Evolutionary conservation across 2,113 vertebrate species (phyloP), one percentile per base, ranked within the genome.

Genomic region (Athene noctua): DNA sequence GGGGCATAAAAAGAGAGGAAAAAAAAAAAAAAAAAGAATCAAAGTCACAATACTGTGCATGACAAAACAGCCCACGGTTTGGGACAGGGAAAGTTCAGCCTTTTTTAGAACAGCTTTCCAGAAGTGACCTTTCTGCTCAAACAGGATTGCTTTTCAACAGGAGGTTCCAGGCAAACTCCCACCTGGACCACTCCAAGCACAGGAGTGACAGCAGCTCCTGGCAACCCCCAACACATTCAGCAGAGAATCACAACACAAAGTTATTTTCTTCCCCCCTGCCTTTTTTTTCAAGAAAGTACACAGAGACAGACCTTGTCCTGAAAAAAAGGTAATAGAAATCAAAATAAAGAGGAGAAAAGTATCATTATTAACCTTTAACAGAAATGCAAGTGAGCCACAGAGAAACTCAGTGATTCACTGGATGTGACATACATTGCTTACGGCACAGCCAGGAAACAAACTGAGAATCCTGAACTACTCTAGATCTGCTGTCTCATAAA

Each of bases 181-280:
- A 12, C 21, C 32, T 30, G 40, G 38, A 85, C 10, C 38, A 42
- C 10, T 26, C 22, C 12, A 47, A 42, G 15, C 47, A 75, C 22
- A n/a, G 54, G 54, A 47, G 26, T 15, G 13, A 65, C 40, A 46
- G 23, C 0, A 2, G 44, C 40, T 89, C 67, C 40, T 61, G n/a
- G 51, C 38, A 80, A 51, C 2, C 7, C 13, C 8, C 32, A 62
- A 27, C 8, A 80, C 15, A 55, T n/a, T 15, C 29, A 61, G 38
- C 4, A 75, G 7, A 1, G 25, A 68, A 77, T 20, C 19, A 83
- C n/a, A 83, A 49, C 5, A 55, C 16, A 59, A 75, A 47, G 9
- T 4, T 12, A 29, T 44, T 6, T 44, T 13, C 5, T 0, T 5
- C 6, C 2, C 4, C 2, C 5, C 11, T 4, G 0, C 6, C 2